Evolutionary conservation across 2,888 invertebrate genomes (phyloP), one percentile per base, ranked within the genome.

Genomic region (Dysmachus trigonus): DNA sequence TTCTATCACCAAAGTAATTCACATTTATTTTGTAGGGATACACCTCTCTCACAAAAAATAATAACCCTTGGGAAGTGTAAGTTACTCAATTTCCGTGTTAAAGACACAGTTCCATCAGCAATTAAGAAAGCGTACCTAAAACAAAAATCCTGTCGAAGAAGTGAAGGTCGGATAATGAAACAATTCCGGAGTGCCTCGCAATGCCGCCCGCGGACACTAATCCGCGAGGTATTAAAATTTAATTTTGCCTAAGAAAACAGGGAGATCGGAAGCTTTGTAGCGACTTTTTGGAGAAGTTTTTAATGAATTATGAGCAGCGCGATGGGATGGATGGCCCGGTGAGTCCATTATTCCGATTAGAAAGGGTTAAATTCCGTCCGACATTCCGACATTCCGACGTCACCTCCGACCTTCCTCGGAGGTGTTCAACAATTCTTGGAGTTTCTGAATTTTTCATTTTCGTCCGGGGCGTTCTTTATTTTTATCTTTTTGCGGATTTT

Each of bases 401-500:
- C 81, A 51, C 30, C 62, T 62, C 62, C 62, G 7, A 81, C 41
- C 41, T 27, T 30, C 41, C 77, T 31, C 77, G 30, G 33, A 51
- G 51, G 51, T 51, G 53, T 81, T 81, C 51, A 51, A 81, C 81
- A 81, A 81, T 81, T 81, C 81, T 7, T 53, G 38, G 30, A 51
- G 27, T 81, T 51, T 51, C 27, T 77, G 77, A 35, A 62, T 62
- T 62, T 62, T 27, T 62, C 62, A 74, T 35, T 74, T 74, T 74
- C 35, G 33, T 74, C 35, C 74, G 27, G n/a, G 27, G n/a, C 35
- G 31, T 74, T 74, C 35, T 22, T 47, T 77, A 47, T 77, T 35
- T 76, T 10, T 22, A n/a, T 76, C 4, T 35, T 77, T 35, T 2
- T 77, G 38, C 41, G 35, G 73, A 35, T 41, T 53, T 62, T 27